A percentile compares a stretch with the other conserved stretches of the same genome.
Conservation (phyloP, 2,888 invertebrate genomes). For the Chrysotoxum bicinctum region DNA sequence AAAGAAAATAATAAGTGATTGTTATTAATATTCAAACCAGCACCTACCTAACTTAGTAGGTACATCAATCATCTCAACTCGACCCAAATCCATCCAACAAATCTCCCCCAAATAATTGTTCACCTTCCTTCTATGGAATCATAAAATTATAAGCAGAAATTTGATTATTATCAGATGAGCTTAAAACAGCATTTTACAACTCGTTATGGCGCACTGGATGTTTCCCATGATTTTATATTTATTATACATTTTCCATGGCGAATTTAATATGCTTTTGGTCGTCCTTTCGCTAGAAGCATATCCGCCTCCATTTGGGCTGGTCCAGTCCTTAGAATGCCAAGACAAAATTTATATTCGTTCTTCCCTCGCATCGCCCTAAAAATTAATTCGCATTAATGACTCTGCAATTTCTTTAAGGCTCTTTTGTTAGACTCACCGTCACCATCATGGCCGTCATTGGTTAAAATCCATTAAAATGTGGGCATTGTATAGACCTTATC, state of each 20-base stretch:
- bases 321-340: background rate
- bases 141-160: conserved; percentile 1
- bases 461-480: conserved; percentile 28
- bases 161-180: conserved; percentile 3
- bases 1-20: conserved; percentile 1
- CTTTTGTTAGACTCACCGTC: conserved; percentile 16
- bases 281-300: background rate
- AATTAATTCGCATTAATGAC: conserved; percentile 60
- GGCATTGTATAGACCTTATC: conserved; percentile 14
- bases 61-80: conserved; percentile 1
- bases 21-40: background rate
- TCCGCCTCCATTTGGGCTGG: conserved; percentile 9
- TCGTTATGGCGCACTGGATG: background rate
- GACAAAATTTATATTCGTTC: conserved; percentile 28
- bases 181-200: conserved; percentile 19
- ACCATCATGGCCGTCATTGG: conserved; percentile 9
- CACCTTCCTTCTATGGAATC: background rate
- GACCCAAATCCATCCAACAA: conserved; percentile 1
- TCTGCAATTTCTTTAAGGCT: conserved; percentile 16
- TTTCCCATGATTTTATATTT: background rate
- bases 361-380: background rate
- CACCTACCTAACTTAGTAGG: background rate
- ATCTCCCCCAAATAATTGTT: background rate
- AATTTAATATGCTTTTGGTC: conserved; percentile 18
- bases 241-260: conserved; percentile 10